These are phyloP conservation scores for Aquatica leii DNA, from an alignment of 2,888 invertebrate genomes.

Conservation along the genomic window DNA sequence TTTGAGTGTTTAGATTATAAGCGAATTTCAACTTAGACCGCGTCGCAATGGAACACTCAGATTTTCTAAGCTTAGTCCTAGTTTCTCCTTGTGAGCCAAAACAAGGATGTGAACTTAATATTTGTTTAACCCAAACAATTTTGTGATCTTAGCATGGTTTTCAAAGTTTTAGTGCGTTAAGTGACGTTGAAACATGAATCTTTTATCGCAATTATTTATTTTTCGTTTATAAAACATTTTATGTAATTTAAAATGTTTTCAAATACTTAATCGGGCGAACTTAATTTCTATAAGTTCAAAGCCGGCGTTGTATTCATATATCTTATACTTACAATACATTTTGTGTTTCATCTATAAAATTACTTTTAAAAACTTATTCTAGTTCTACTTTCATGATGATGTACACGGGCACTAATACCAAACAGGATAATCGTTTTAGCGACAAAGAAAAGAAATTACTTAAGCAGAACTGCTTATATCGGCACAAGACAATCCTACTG, in stretches of 20 bases:
- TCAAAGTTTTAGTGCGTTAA: slow-evolving; percentile 17
- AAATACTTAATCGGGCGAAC: neutral
- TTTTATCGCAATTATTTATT: slow-evolving; percentile 1
- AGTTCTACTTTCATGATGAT: slow-evolving; percentile 48
- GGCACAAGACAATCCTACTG: slow-evolving; percentile 94
- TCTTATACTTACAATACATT: slow-evolving; percentile 11
- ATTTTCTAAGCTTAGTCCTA: too few relatives aligned
- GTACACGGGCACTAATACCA: slow-evolving; percentile 88
- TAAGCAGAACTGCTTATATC: slow-evolving; percentile 92
- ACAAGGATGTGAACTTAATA: too few relatives aligned
- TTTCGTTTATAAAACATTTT: neutral
- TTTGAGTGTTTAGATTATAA: too few relatives aligned
- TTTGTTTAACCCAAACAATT: slow-evolving; percentile 53
- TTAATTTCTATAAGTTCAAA: slow-evolving; percentile 9
- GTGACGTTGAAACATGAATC: slow-evolving; percentile 16
- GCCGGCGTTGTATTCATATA: slow-evolving; percentile 26
- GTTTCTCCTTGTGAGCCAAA: too few relatives aligned
- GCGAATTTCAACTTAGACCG: too few relatives aligned
- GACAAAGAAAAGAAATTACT: slow-evolving; percentile 99
- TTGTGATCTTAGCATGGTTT: slow-evolving; percentile 43
- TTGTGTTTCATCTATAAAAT: slow-evolving; percentile 16
- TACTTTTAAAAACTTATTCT: slow-evolving; percentile 7
- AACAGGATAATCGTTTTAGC: slow-evolving; percentile 98
- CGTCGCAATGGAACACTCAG: too few relatives aligned
- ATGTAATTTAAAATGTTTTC: neutral